Conservation (phyloP, 2,797 vertebrate genomes). For the Lagocephalus sceleratus region DNA sequence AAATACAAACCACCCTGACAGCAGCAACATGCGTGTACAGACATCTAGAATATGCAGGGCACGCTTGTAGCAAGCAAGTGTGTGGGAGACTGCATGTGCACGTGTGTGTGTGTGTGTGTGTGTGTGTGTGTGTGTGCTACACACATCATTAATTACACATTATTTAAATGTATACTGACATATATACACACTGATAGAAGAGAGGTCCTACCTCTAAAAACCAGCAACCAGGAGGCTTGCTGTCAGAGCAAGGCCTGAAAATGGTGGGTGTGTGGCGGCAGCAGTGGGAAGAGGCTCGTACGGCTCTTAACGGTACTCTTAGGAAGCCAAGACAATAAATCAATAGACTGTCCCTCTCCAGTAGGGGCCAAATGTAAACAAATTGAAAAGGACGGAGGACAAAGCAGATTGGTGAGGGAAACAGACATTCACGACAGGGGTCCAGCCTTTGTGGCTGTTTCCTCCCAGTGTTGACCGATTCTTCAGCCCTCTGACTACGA, state of each 20-base stretch:
- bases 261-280: conserved; percentile 4
- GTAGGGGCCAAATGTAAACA: conserved; percentile 77
- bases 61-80: neutral
- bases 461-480: conserved; percentile 43
- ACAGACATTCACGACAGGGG: conserved; percentile 66
- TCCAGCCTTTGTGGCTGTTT: conserved; percentile 54
- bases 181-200: too few relatives aligned
- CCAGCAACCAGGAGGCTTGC: conserved; percentile 55
- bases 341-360: conserved; percentile 74
- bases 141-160: neutral
- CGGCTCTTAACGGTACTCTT: conserved; percentile 59
- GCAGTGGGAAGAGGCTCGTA: conserved; percentile 37
- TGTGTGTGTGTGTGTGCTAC: too few relatives aligned
- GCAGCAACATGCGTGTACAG: conserved; percentile 2
- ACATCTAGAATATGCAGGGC: too few relatives aligned
- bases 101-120: neutral
- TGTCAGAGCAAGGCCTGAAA: conserved; percentile 51
- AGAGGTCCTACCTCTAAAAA: conserved; percentile 26
- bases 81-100: neutral
- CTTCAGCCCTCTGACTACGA: conserved; percentile 25
- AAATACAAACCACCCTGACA: conserved; percentile 53
- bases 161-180: too few relatives aligned
- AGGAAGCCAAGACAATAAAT: conserved; percentile 74
- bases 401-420: conserved; percentile 73
- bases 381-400: conserved; percentile 74